phyloP scores from a whole-genome alignment of 2,113 vertebrate species.

The Notothenia rossii region DNA sequence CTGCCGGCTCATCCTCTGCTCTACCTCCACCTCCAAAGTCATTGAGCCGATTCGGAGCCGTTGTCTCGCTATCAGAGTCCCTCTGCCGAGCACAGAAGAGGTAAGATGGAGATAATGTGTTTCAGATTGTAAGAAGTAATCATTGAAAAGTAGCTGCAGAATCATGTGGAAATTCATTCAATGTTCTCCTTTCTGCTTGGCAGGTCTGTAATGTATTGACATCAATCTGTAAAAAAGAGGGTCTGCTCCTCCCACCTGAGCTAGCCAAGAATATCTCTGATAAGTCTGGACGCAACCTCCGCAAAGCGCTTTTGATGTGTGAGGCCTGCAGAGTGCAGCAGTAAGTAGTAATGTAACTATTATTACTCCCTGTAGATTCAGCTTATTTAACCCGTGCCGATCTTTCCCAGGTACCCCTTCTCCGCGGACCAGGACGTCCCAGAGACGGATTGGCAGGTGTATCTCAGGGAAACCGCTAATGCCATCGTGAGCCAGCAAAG shows the following conservation, averaged over 20 bases:
- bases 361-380: not conserved
- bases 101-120: conserved; percentile 66
- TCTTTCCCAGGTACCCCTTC: conserved; percentile 90
- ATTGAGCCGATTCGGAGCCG: conserved; percentile 95
- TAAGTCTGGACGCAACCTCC: conserved; percentile 94
- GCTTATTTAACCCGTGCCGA: not conserved
- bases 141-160: accelerated
- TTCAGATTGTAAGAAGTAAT: not conserved
- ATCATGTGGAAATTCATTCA: too few species aligned
- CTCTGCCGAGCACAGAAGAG: conserved; percentile 93
- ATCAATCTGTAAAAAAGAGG: conserved; percentile 94
- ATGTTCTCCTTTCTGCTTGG: not conserved
- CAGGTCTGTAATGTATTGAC: conserved; percentile 92
- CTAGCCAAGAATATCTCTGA: conserved; percentile 91
- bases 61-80: conserved; percentile 93
- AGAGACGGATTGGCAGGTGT: conserved; percentile 97
- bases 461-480: conserved; percentile 95
- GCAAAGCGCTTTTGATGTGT: conserved; percentile 96
- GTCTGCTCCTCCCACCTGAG: conserved; percentile 90
- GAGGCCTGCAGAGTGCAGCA: conserved; percentile 98
- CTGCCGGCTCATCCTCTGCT: conserved; percentile 94
- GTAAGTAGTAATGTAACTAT: conserved; percentile 83
- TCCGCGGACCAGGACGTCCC: conserved; percentile 93
- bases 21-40: conserved; percentile 97
- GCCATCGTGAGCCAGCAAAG: conserved; percentile 95